Base-by-base conservation (phyloP, 2,888 invertebrate genomes). In the Drosophila fulvimacula region DNA sequence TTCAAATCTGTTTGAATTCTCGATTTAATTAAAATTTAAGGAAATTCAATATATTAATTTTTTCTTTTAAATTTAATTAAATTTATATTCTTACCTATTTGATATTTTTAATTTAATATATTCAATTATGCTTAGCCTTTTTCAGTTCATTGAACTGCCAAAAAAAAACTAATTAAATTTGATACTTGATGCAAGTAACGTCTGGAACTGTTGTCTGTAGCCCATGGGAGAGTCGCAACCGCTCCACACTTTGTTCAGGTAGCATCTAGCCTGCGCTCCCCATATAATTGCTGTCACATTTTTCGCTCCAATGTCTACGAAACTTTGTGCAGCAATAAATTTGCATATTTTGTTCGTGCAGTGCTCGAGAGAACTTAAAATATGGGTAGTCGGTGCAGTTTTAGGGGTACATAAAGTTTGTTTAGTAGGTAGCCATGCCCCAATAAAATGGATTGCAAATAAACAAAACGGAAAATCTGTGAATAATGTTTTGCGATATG, bases 401-500 rank as follows among this genome's bases (percentile, higher is more conserved):
- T 57, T 36, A 41, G 49, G 56, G 38, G 62, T 53, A 64, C 80
- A 67, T 69, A 74, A 79, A 71, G 63, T 73, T 82, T 70, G 68
- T 71, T 72, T 64, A 62, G 71, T 51, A 53, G 38, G 17, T 15
- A 39, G 30, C 32, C 19, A 27, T 30, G 41, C 32, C 44, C 69
- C 59, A 59, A 56, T 60, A 69, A 76, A 76, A 59, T 70, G 76
- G 77, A 82, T 69, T 79, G 73, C 71, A 71, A 68, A 81, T 82
- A 82, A 82, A 85, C 83, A 86, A 82, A 76, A 67, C 59, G 48
- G 48, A 49, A 60, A 75, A 68, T 68, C 84, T 69, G 84, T 82
- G 88, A 82, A 70, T 84, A 82, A 82, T 87, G 88, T 70, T 72
- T 71, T 69, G 64, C 71, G 82, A 82, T 82, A 82, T 81, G 88